phyloP scores from a whole-genome alignment of 92 coral and sea anemone genomes.

The Epizoanthus illoricatus region DNA sequence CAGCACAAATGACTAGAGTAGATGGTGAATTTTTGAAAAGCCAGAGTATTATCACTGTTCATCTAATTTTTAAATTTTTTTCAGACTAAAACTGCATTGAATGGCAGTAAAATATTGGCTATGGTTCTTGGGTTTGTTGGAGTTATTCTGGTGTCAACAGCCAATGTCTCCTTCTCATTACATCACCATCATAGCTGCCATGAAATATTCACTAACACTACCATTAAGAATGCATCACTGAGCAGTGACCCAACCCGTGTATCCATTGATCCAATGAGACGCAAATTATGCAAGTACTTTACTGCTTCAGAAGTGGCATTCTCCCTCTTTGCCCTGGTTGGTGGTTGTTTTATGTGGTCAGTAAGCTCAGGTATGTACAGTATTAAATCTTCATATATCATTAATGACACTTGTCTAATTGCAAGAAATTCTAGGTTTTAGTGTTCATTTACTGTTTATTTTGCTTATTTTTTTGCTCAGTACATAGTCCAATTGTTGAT shows the following conservation, averaged over 20 bases:
- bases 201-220: background rate
- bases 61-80: background rate
- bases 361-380: constrained; percentile 82
- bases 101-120: constrained; percentile 55
- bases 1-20: no score
- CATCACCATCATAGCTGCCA: constrained; percentile 17
- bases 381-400: background rate
- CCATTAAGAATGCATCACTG: constrained; percentile 10
- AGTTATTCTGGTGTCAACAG: constrained; percentile 57
- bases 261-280: background rate
- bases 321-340: constrained; percentile 71
- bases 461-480: no score
- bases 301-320: constrained; percentile 50
- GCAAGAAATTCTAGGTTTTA: no score
- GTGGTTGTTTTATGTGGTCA: constrained; percentile 88
- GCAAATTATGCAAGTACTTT: constrained; percentile 38
- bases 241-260: background rate
- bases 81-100: constrained; percentile 27
- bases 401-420: no score
- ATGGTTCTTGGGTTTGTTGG: constrained; percentile 66
- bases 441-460: no score
- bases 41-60: no score
- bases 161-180: constrained; percentile 60
- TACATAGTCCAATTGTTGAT: no score
- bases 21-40: no score